A percentile compares a stretch with the other conserved stretches of the same genome.
Conservation (phyloP, 1,140 invertebrate genomes). For the Chionoecetes opilio region DNA sequence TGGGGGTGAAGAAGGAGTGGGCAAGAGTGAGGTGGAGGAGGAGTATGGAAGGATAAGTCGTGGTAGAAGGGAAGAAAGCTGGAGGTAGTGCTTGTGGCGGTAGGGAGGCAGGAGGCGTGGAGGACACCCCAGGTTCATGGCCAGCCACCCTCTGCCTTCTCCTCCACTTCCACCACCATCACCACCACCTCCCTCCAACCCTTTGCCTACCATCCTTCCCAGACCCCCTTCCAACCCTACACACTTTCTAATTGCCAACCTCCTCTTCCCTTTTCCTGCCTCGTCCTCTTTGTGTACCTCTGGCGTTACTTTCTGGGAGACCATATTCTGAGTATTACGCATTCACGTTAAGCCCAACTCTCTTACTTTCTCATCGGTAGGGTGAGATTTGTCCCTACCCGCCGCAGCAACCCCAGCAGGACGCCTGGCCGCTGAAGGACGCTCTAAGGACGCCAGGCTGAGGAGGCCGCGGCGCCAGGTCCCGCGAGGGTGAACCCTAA, state of each 20-base stretch:
- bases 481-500: background rate
- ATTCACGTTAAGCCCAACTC: background rate
- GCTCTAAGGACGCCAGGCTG: background rate
- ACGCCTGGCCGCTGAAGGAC: background rate
- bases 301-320: background rate
- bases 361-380: background rate
- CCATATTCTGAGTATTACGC: background rate
- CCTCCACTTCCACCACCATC: background rate
- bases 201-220: background rate
- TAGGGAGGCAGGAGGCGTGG: constrained; percentile 27
- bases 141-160: background rate
- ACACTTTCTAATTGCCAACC: constrained; percentile 28
- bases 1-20: background rate
- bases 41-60: no score
- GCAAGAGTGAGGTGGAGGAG: background rate
- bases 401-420: background rate
- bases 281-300: constrained; percentile 2
- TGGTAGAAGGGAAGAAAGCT: background rate
- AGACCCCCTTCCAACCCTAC: background rate
- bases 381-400: background rate
- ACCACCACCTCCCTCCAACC: background rate
- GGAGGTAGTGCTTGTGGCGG: constrained; percentile 46
- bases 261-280: constrained; percentile 12
- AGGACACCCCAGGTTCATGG: constrained; percentile 60
- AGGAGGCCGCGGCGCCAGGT: constrained; percentile 11